These are phyloP conservation scores for Syngnathus typhle DNA, from an alignment of 2,113 vertebrate species.

Conservation along the genomic window DNA sequence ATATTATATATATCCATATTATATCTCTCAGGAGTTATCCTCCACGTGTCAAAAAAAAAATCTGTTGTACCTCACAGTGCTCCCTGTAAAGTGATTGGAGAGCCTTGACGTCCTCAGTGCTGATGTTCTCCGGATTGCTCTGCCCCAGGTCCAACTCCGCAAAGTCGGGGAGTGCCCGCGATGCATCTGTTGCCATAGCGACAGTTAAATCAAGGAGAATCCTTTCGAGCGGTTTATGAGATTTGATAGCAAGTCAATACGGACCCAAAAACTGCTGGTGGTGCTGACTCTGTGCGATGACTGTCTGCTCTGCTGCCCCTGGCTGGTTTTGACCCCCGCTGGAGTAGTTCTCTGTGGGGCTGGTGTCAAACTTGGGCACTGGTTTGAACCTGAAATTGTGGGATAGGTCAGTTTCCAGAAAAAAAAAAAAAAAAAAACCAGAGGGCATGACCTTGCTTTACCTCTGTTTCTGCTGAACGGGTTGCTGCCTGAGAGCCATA, in stretches of 20 bases:
- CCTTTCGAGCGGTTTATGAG: background rate
- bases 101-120: conserved; percentile 79
- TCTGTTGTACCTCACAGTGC: conserved; percentile 84
- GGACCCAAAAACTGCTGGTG: conserved; percentile 95
- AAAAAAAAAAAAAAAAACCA: background rate
- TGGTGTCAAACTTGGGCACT: conserved; percentile 81
- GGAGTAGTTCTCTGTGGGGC: conserved; percentile 75
- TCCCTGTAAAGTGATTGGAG: conserved; percentile 89
- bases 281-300: conserved; percentile 90
- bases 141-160: conserved; percentile 78
- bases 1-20: no score
- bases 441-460: conserved; percentile 35
- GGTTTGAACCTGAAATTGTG: conserved; percentile 79
- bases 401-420: background rate
- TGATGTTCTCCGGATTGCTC: conserved; percentile 76
- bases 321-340: conserved; percentile 72
- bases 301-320: conserved; percentile 79
- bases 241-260: background rate
- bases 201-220: background rate
- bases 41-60: background rate
- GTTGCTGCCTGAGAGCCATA: conserved; percentile 95
- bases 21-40: no score
- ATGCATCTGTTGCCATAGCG: conserved; percentile 72
- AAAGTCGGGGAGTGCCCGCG: conserved; percentile 89
- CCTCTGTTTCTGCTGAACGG: conserved; percentile 94